Evolutionary conservation across 2,113 vertebrate genomes (phyloP).

Genomic region (Ceyx margarethae): DNA sequence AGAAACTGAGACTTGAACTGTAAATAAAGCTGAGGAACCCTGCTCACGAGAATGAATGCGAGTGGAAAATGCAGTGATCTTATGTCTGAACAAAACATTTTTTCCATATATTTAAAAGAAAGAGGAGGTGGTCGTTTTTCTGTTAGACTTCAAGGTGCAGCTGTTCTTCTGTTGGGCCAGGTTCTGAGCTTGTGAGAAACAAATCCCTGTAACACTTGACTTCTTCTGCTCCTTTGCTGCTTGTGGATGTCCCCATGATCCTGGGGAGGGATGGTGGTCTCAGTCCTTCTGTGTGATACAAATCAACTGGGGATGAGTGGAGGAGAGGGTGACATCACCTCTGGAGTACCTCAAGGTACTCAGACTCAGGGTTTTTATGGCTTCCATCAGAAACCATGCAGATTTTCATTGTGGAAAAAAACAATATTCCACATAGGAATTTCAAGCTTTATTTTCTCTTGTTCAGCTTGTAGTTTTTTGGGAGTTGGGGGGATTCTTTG

Average conservation of each 20-base stretch:
- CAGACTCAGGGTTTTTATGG: background rate
- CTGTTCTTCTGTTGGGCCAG: background rate
- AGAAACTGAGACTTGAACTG: background rate
- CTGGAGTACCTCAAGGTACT: background rate
- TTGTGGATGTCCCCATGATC: background rate
- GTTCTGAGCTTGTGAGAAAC: background rate
- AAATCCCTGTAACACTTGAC: background rate
- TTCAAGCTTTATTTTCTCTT: background rate
- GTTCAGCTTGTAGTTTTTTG: background rate
- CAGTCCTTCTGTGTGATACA: background rate
- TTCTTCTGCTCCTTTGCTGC: background rate
- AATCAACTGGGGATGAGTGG: background rate
- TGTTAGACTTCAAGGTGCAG: background rate
- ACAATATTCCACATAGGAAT: background rate
- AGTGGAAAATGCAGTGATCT: background rate
- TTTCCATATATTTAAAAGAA: background rate
- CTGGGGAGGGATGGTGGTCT: background rate
- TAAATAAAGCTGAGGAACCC: slow-evolving; percentile 10
- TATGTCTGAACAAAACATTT: background rate
- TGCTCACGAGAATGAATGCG: background rate
- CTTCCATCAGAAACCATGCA: background rate
- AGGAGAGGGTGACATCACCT: background rate
- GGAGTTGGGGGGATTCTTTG: background rate
- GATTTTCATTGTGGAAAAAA: background rate
- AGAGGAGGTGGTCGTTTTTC: background rate